Conservation (phyloP, 2,113 vertebrate genomes). For the Lasiurus cinereus region DNA sequence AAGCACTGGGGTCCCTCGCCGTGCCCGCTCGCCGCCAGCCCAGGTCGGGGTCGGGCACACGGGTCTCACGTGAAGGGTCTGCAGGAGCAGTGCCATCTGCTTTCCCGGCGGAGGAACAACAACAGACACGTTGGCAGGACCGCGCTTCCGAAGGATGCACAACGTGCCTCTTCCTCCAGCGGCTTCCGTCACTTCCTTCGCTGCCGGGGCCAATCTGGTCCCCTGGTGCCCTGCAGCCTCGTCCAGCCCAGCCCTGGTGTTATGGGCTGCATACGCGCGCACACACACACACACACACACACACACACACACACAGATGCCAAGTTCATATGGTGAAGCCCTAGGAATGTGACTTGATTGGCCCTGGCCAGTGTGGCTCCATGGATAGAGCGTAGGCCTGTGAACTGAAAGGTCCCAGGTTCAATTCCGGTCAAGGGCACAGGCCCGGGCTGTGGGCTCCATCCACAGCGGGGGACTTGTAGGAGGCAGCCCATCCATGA, state of each 20-base stretch:
- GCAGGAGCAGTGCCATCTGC: background rate
- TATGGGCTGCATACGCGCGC: background rate
- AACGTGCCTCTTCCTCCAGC: background rate
- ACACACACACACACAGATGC: no score
- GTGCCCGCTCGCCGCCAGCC: background rate
- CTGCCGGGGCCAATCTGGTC: background rate
- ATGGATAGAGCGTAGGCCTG: no score
- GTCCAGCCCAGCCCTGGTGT: no score
- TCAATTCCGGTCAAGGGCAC: no score
- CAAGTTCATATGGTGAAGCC: background rate
- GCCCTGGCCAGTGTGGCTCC: no score
- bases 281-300: no score
- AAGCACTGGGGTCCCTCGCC: background rate
- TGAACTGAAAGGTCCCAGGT: no score
- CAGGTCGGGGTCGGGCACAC: background rate
- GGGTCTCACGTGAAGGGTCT: background rate
- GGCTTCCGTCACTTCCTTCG: accelerated
- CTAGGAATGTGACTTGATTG: no score
- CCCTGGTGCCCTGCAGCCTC: background rate
- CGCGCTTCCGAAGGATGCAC: accelerated
- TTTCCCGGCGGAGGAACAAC: background rate
- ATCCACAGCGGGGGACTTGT: no score
- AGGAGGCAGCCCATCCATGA: no score
- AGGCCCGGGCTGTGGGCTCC: no score
- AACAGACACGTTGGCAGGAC: accelerated